Base-by-base conservation (phyloP, 2,113 vertebrate genomes). In the Accipiter virgatus region DNA sequence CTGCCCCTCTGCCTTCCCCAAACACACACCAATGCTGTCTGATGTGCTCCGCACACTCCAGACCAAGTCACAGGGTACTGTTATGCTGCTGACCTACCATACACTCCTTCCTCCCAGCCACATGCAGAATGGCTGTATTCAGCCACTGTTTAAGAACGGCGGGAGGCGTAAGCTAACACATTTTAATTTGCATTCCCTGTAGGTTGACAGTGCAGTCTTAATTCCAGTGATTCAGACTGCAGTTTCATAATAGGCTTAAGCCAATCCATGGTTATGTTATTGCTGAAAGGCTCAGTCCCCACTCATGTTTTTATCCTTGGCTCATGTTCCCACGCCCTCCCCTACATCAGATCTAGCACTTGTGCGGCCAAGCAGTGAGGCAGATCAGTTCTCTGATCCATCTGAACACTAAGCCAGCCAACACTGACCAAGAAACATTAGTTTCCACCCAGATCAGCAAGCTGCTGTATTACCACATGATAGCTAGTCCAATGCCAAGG, bases 201-300 rank as follows among this genome's bases (percentile, higher is more conserved):
- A 87, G 89, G 81, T 50, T 96, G 93, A 94, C 72, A 74, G 65
- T 55, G 68, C 80, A 50, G 68, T 83, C 86, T 67, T 61, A 70
- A 83, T 86, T 81, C 85, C 81, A 91, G 83, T 94, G 95, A 96
- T 91, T 96, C 95, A 96, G 91, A 67, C 65, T 67, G 65, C 52
- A 89, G 89, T 95, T 93, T 96, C 75, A 62, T 80, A 95, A 95
- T 17, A 90, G 48, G 52, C 45, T 85, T 80, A 61, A 92, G 80
- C 91, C 82, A 58, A 86, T 80, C 79, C 53, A 50, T 31, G 82
- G 79, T 65, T 93, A 26, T 83, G 94, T 72, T 93, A 31, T 12
- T 90, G 95, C 93, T 88, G 94, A 91, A 92, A 93, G 94, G 63
- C 80, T 91, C 94, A 45, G 75, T 90, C 94, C 82, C 82, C 86